Base-by-base conservation (phyloP, 2,888 invertebrate genomes). In the Polylopha cassiicola region DNA sequence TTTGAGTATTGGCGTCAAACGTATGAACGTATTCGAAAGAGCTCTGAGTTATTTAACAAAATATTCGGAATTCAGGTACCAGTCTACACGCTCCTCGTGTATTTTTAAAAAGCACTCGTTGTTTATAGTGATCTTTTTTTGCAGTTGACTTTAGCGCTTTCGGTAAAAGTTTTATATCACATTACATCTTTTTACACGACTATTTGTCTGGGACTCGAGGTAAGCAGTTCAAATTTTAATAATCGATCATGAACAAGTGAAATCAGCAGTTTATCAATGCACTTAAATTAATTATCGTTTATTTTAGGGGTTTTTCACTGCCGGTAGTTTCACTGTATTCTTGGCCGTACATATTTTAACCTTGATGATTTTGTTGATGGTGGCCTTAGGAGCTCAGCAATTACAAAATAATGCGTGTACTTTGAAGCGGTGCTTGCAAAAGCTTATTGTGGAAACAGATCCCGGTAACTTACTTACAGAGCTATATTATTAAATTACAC, bases 61-160 rank as follows among this genome's bases (percentile, higher is more conserved):
- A 27, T 42, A 17, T 45, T 34, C 23, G 45, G 42, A 0, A 13
- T 39, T 5, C 38, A 45, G 45, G 45, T 42, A 24, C 14, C 11
- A 11, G 6, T 10, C 11, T 5, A 9, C 9, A 4, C 8, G 8
- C 9, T 6, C n/a, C 9, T 16, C 7, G n/a, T n/a, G 2, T 16
- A 9, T 6, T 17, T 7, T 8, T 15, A 1, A 16, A 16, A n/a
- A n/a, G n/a, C 6, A 8, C 6, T 9, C 14, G 15, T n/a, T 8
- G 1, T 28, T 17, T 15, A 17, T 13, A 13, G 13, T 7, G 6
- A 13, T 9, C 5, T 13, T 3, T 26, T 26, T n/a, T 26, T 8
- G 8, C 26, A 26, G 26, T 2, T 26, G 2, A 8, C 26, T 3
- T 8, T 9, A n/a, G 8, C 26, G 8, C n/a, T 26, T 13, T 13